Percentiles rank a stretch among this genome's conserved stretches.
These are phyloP conservation scores for Orientallactaga bullata DNA, from an alignment of 2,113 vertebrate genomes.

Conservation along the genomic window DNA sequence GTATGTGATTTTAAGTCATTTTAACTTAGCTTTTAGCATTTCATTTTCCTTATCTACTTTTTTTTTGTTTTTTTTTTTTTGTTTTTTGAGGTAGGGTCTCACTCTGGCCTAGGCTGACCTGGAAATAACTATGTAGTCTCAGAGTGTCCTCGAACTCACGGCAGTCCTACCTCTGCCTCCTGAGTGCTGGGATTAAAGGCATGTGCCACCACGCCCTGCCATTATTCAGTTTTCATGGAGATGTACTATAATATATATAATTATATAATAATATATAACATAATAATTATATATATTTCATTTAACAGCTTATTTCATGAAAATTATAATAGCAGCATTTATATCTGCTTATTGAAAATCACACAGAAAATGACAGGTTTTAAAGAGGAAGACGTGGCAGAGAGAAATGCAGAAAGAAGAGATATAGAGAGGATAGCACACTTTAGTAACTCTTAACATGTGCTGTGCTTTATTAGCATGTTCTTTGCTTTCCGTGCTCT, in stretches of 20 bases:
- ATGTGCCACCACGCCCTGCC: no score
- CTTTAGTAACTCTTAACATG: conserved; percentile 24
- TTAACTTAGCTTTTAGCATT: conserved; percentile 58
- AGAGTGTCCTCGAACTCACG: no score
- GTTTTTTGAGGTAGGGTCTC: no score
- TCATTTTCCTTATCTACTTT: conserved; percentile 72
- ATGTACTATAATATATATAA: background rate
- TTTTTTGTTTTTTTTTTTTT: no score
- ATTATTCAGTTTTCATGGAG: background rate
- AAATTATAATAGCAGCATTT: conserved; percentile 37
- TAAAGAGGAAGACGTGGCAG: background rate
- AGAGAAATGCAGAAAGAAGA: background rate
- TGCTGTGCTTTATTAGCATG: background rate
- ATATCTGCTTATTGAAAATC: conserved; percentile 36
- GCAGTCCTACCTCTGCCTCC: no score
- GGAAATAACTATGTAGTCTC: no score
- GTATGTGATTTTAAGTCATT: conserved; percentile 60
- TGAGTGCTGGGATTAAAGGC: no score
- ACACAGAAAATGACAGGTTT: conserved; percentile 1
- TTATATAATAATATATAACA: no score
- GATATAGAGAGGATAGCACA: background rate
- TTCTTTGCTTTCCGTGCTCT: background rate
- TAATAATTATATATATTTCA: conserved; percentile 21
- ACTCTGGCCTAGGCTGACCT: no score
- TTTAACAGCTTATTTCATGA: conserved; percentile 13